Conservation (phyloP, 2,113 vertebrate species). For the Platysteira castanea region DNA sequence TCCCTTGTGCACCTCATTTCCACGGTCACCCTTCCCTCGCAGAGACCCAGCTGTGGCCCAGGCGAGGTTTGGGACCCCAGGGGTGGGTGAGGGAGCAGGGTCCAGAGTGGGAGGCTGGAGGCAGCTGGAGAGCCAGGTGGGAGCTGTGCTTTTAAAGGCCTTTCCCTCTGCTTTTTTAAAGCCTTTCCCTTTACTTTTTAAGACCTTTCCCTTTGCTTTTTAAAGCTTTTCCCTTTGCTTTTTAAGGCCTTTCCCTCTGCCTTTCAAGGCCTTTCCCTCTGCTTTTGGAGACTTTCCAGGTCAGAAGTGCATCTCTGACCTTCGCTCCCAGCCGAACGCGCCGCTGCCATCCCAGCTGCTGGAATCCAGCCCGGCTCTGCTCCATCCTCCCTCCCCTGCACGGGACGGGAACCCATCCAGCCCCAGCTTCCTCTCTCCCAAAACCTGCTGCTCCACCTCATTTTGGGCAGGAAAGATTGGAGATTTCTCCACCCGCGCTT, state of each 20-base stretch:
- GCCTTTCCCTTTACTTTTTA: background rate
- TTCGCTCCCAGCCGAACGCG: background rate
- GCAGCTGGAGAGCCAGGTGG: background rate
- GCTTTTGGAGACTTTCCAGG: background rate
- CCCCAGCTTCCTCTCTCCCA: background rate
- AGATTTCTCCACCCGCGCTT: background rate
- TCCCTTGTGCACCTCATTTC: rapidly evolving
- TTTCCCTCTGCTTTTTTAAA: background rate
- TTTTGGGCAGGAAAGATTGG: background rate
- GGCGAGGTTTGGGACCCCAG: rapidly evolving
- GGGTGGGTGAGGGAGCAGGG: background rate
- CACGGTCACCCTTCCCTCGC: background rate
- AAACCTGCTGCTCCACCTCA: rapidly evolving
- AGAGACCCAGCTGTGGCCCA: background rate
- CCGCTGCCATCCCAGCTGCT: background rate
- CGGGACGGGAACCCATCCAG: rapidly evolving
- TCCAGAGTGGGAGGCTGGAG: background rate
- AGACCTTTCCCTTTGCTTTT: background rate
- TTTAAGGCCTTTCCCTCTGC: background rate
- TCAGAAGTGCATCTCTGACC: background rate
- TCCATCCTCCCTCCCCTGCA: background rate
- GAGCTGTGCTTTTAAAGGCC: background rate
- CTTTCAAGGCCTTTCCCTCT: background rate
- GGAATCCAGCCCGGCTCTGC: background rate
- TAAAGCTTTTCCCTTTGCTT: background rate